Evolutionary conservation across 2,888 invertebrate genomes (phyloP).

Genomic region (Drymonia ruficornis): DNA sequence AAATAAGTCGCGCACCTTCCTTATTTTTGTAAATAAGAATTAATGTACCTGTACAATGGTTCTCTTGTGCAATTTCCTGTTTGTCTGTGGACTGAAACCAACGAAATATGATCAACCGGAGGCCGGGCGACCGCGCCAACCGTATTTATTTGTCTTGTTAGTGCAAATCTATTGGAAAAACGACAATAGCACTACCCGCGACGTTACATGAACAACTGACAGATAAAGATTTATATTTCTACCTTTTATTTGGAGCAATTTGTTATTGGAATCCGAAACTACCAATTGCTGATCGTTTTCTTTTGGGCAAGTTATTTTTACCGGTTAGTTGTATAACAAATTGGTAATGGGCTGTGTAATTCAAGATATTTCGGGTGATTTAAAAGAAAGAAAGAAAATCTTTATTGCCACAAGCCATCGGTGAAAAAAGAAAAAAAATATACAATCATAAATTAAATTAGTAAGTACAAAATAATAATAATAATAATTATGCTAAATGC

Average conservation of each 20-base stretch:
- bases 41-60: conserved; percentile 28
- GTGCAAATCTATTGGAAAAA: conserved; percentile 71
- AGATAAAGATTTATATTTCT: conserved; percentile 38
- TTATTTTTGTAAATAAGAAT: conserved; percentile 23
- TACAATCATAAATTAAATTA: too few species aligned
- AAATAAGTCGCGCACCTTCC: not conserved
- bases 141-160: conserved; percentile 72
- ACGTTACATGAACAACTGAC: conserved; percentile 40
- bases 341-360: too few species aligned
- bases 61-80: conserved; percentile 54
- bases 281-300: conserved; percentile 23
- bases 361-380: too few species aligned
- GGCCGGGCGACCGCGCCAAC: conserved; percentile 41
- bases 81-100: conserved; percentile 44
- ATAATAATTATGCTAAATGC: too few species aligned
- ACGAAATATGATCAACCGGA: conserved; percentile 65
- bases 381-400: too few species aligned
- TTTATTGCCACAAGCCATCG: too few species aligned
- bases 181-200: conserved; percentile 49
- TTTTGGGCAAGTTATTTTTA: conserved; percentile 2
- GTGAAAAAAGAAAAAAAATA: too few species aligned
- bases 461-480: too few species aligned
- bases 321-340: not conserved
- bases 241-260: conserved; percentile 29
- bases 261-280: conserved; percentile 18